Percentiles rank a stretch among this genome's conserved stretches.
phyloP scores from a whole-genome alignment of 2,113 vertebrate genomes.

The Tachuris rubrigastra region DNA sequence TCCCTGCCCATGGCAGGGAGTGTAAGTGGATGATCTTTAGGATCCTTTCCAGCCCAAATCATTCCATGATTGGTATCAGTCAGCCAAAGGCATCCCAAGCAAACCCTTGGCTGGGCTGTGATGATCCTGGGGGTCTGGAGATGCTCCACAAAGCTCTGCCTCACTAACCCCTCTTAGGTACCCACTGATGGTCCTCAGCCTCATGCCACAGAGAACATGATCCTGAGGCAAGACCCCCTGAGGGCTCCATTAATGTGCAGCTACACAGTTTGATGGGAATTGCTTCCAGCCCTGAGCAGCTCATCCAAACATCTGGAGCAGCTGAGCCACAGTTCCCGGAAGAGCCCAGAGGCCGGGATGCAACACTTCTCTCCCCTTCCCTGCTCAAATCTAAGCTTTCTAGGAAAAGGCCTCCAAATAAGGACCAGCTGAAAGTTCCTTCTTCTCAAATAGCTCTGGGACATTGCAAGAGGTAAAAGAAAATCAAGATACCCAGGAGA shows the following conservation, averaged over 20 bases:
- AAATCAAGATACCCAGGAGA: neutral
- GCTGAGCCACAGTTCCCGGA: neutral
- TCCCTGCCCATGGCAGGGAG: neutral
- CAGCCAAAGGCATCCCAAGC: neutral
- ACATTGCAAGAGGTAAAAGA: fast-evolving
- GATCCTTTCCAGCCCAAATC: neutral
- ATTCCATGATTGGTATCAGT: neutral
- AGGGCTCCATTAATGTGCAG: neutral
- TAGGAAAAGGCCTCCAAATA: neutral
- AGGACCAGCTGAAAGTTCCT: neutral
- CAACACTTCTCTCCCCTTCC: neutral
- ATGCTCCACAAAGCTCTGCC: neutral
- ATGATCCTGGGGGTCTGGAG: neutral
- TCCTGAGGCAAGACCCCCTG: neutral
- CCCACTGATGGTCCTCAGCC: neutral
- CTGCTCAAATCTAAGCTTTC: neutral
- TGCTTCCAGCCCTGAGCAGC: neutral
- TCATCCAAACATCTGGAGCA: neutral
- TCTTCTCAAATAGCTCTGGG: neutral
- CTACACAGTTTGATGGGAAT: neutral
- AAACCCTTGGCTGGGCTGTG: fast-evolving
- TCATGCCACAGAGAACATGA: fast-evolving
- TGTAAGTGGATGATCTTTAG: no score
- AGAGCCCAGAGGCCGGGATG: neutral
- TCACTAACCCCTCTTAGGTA: neutral